These are phyloP conservation scores for Tinamus major DNA, from an alignment of 2,797 vertebrate species.

Conservation along the genomic window DNA sequence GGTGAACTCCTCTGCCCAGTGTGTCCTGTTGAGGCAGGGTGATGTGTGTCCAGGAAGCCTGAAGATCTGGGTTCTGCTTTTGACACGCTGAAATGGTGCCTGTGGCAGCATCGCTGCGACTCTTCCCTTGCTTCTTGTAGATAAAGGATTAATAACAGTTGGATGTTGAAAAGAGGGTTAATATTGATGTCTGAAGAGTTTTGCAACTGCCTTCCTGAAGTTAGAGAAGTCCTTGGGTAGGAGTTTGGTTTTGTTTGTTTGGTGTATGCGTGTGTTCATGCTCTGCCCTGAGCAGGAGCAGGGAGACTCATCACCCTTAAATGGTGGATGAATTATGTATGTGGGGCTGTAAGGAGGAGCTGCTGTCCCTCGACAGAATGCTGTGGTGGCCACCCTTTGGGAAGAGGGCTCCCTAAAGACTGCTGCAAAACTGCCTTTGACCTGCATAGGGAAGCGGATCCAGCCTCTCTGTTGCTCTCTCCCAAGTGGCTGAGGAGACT, in stretches of 20 bases:
- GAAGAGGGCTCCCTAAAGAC: not conserved
- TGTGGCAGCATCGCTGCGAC: not conserved
- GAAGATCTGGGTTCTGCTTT: not conserved
- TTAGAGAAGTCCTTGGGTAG: not conserved
- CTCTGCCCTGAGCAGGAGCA: not conserved
- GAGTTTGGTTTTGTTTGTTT: not conserved
- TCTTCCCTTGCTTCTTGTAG: not conserved
- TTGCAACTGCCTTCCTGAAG: not conserved
- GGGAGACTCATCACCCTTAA: not conserved
- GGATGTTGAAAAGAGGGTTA: not conserved
- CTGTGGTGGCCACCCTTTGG: not conserved
- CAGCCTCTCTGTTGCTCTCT: not conserved
- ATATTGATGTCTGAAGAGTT: not conserved
- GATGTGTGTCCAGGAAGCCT: not conserved
- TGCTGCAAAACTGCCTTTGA: not conserved
- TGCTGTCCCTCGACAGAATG: not conserved
- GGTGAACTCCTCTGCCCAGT: not conserved
- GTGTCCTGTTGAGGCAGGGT: slow-evolving; percentile 17
- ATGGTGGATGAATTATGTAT: not conserved
- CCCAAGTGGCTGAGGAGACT: not conserved
- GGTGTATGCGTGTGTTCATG: not conserved
- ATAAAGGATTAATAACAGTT: not conserved
- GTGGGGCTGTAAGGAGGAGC: not conserved
- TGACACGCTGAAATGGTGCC: not conserved
- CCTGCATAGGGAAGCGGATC: not conserved